These are phyloP conservation scores for Ariolimax columbianus DNA, from an alignment of 2,888 invertebrate species.

Conservation along the genomic window DNA sequence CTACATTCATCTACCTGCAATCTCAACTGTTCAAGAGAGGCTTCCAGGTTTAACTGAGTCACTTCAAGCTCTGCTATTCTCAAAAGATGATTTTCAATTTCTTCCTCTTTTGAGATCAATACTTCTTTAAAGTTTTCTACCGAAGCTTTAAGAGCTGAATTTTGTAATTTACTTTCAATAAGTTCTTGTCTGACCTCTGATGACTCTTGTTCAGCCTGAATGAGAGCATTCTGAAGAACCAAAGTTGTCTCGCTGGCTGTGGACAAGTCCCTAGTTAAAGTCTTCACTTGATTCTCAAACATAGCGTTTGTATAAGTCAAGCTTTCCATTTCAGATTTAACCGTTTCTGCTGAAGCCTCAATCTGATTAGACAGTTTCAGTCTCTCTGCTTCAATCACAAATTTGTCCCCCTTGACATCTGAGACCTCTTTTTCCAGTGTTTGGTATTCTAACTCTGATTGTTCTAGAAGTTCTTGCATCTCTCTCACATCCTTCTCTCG, in stretches of 20 bases:
- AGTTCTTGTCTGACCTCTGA: constrained; percentile 47
- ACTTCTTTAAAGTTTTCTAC: constrained; percentile 51
- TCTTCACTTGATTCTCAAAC: constrained; percentile 26
- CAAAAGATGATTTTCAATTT: constrained; percentile 47
- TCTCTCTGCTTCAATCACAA: constrained; percentile 38
- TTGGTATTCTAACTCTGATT: constrained; percentile 30
- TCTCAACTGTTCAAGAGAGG: constrained; percentile 5
- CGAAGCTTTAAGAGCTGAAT: constrained; percentile 17
- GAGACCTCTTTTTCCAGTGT: constrained; percentile 30
- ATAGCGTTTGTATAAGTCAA: not conserved
- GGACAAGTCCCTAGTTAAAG: constrained; percentile 24
- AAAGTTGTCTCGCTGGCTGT: constrained; percentile 18
- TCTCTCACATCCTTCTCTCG: constrained; percentile 46
- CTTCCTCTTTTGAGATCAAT: constrained; percentile 49
- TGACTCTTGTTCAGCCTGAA: constrained; percentile 47
- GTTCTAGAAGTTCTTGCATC: constrained; percentile 29
- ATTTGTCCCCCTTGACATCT: constrained; percentile 11
- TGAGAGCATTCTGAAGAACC: constrained; percentile 25
- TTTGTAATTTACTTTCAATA: not conserved
- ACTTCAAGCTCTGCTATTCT: constrained; percentile 47
- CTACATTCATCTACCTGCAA: constrained; percentile 32
- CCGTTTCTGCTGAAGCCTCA: constrained; percentile 23
- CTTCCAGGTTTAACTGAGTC: constrained; percentile 29
- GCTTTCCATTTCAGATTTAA: constrained; percentile 30
- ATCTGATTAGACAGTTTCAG: constrained; percentile 35